Percentiles rank a stretch among this genome's conserved stretches.
These are phyloP conservation scores for Chloropsis cyanopogon DNA, from an alignment of 2,113 vertebrate species.

Conservation along the genomic window DNA sequence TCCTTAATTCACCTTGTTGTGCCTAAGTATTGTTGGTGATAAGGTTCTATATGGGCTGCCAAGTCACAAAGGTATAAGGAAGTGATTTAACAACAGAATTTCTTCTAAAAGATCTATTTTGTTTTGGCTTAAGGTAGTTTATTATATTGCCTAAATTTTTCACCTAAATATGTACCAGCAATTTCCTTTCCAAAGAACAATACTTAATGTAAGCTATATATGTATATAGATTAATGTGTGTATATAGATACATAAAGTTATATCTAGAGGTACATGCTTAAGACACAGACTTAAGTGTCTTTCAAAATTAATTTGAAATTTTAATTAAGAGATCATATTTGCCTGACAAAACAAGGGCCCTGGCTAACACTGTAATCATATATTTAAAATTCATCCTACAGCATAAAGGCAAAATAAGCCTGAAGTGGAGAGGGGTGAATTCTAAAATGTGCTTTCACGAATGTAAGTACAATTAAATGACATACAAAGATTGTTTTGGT, in stretches of 20 bases:
- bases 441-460: background rate
- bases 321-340: background rate
- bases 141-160: background rate
- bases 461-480: background rate
- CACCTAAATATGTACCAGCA: background rate
- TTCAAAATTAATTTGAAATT: background rate
- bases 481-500: background rate
- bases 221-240: background rate
- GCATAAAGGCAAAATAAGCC: background rate
- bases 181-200: background rate
- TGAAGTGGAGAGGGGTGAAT: accelerated
- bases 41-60: background rate
- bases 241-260: background rate
- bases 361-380: background rate
- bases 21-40: background rate
- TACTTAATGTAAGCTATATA: background rate
- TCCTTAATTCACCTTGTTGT: slow-evolving; percentile 29
- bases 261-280: background rate
- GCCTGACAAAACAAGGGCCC: background rate
- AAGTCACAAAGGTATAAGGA: background rate
- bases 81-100: slow-evolving; percentile 37
- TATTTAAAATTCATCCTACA: background rate
- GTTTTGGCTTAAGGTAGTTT: background rate
- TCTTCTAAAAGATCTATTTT: background rate
- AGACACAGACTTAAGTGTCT: background rate